Evolutionary conservation across 2,797 vertebrate species (phyloP).

Genomic region (Sciurus vulgaris): DNA sequence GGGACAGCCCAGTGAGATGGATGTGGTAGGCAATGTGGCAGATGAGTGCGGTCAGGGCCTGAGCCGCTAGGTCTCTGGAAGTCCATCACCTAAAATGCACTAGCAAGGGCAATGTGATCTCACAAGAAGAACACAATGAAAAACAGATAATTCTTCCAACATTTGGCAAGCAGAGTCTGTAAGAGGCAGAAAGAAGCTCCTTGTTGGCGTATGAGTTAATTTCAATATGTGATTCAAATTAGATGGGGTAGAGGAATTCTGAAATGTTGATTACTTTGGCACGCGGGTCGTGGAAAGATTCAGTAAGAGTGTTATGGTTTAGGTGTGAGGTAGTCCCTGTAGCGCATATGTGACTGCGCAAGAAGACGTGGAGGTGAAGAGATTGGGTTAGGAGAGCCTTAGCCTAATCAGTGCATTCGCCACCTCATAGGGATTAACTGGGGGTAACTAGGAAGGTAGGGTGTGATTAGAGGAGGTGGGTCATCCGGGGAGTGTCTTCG

Average conservation of each 20-base stretch:
- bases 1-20: background rate
- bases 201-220: background rate
- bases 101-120: background rate
- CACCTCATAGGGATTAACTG: no score
- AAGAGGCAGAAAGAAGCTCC: background rate
- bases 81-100: background rate
- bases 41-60: background rate
- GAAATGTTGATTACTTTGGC: conserved; percentile 6
- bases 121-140: background rate
- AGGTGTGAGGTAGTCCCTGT: no score
- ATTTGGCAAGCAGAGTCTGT: background rate
- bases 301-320: background rate
- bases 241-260: background rate
- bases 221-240: background rate
- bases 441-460: no score
- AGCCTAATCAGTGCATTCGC: no score
- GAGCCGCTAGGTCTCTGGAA: background rate
- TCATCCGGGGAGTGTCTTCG: no score
- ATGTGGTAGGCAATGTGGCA: background rate
- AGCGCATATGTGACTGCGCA: no score
- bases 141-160: background rate
- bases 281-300: background rate
- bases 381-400: no score
- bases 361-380: no score
- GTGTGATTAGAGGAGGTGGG: no score